These are phyloP conservation scores for Lutjanus erythropterus DNA, from an alignment of 2,113 vertebrate species.

Conservation along the genomic window DNA sequence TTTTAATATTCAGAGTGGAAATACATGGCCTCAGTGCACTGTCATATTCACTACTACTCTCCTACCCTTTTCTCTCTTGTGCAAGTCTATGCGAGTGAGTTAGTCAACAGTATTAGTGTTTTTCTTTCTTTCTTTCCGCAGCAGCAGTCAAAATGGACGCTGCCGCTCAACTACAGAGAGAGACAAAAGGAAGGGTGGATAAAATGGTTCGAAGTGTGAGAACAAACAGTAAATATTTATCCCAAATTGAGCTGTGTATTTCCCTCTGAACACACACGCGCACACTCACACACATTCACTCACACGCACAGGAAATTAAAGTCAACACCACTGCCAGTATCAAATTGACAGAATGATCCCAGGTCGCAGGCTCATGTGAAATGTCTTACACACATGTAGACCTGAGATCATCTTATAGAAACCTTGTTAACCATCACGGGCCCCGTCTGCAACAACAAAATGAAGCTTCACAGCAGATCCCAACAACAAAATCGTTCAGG, in stretches of 20 bases:
- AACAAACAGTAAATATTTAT: conserved; percentile 66
- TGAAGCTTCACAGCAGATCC: conserved; percentile 67
- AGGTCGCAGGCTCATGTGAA: conserved; percentile 62
- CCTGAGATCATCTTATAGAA: conserved; percentile 69
- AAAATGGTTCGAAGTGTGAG: conserved; percentile 54
- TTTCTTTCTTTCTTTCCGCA: too few relatives aligned
- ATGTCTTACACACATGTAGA: conserved; percentile 51
- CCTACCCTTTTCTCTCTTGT: conserved; percentile 88
- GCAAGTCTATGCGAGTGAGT: conserved; percentile 96
- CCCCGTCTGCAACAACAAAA: conserved; percentile 44
- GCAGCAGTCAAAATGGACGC: conserved; percentile 88
- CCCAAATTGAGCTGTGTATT: conserved; percentile 66
- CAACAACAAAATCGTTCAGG: conserved; percentile 64
- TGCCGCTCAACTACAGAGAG: conserved; percentile 72
- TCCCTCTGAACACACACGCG: conserved; percentile 54
- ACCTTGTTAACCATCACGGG: conserved; percentile 44
- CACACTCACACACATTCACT: conserved; percentile 14
- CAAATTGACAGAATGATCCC: conserved; percentile 71
- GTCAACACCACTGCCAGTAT: conserved; percentile 45
- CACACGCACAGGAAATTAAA: conserved; percentile 42
- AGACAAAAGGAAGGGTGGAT: conserved; percentile 68
- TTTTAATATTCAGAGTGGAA: conserved; percentile 87
- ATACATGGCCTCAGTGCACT: conserved; percentile 89
- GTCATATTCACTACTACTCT: conserved; percentile 88
- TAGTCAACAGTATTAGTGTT: conserved; percentile 96